Conservation (phyloP, 2,113 vertebrate genomes). For the Hyperopisus bebe region DNA sequence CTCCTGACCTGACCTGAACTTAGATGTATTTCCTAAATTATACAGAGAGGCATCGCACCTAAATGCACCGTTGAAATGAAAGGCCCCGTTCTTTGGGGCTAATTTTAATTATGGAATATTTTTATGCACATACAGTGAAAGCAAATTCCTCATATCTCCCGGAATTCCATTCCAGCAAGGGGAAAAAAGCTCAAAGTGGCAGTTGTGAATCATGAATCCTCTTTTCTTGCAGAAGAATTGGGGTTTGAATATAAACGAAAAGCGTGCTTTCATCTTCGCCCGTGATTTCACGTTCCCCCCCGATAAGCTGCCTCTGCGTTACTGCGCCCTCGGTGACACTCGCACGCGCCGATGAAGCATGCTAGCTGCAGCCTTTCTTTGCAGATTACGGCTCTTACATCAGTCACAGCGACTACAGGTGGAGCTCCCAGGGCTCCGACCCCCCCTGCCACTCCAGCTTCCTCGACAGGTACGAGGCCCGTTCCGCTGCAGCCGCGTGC, state of each 20-base stretch:
- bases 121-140: background rate
- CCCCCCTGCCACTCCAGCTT: slow-evolving; percentile 77
- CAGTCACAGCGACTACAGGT: slow-evolving; percentile 81
- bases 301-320: background rate
- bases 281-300: background rate
- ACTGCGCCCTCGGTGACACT: background rate
- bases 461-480: slow-evolving; percentile 64
- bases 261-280: slow-evolving; percentile 6
- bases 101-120: slow-evolving; percentile 14
- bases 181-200: background rate
- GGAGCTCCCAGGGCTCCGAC: slow-evolving; percentile 81
- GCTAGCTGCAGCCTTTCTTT: slow-evolving; percentile 5
- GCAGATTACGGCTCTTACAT: slow-evolving; percentile 82
- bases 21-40: background rate
- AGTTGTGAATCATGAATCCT: slow-evolving; percentile 6
- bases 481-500: background rate
- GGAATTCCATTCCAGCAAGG: background rate
- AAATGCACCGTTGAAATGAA: background rate
- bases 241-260: background rate
- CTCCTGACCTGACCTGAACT: background rate
- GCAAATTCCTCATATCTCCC: background rate
- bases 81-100: background rate
- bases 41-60: background rate
- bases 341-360: background rate
- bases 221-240: background rate